Evolutionary conservation across 2,888 invertebrate species (phyloP).

Genomic region (Axea sp.): DNA sequence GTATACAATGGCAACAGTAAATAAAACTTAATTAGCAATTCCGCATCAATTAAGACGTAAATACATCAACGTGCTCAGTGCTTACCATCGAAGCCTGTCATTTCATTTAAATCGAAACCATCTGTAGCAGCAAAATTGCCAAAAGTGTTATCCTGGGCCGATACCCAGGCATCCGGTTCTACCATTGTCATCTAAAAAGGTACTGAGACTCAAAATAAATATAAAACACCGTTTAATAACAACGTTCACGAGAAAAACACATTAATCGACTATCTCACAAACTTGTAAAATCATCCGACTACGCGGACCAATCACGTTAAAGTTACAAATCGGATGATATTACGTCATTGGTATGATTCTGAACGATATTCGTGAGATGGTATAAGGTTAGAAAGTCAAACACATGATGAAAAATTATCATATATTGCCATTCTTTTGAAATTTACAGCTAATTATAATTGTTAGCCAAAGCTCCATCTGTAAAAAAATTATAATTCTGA

Average conservation of each 20-base stretch:
- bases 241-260: conserved; percentile 4
- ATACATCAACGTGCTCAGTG: conserved; percentile 38
- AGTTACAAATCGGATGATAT: conserved; percentile 38
- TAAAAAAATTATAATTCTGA: no score
- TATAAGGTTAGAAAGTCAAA: no score
- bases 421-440: no score
- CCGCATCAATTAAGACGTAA: neutral
- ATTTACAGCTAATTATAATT: no score
- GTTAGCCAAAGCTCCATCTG: no score
- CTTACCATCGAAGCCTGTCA: conserved; percentile 86
- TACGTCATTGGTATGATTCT: no score
- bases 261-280: conserved; percentile 33
- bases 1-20: no score
- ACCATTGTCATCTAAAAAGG: conserved; percentile 70
- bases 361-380: no score
- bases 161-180: conserved; percentile 73
- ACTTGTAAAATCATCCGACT: conserved; percentile 40
- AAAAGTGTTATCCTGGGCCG: conserved; percentile 75
- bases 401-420: no score
- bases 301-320: conserved; percentile 25
- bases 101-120: conserved; percentile 84
- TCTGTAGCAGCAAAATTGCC: conserved; percentile 80
- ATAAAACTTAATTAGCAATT: no score
- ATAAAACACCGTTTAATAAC: neutral
- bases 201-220: neutral